Conservation (phyloP, 2,797 vertebrate genomes). For the Hoplostethus mediterraneus region DNA sequence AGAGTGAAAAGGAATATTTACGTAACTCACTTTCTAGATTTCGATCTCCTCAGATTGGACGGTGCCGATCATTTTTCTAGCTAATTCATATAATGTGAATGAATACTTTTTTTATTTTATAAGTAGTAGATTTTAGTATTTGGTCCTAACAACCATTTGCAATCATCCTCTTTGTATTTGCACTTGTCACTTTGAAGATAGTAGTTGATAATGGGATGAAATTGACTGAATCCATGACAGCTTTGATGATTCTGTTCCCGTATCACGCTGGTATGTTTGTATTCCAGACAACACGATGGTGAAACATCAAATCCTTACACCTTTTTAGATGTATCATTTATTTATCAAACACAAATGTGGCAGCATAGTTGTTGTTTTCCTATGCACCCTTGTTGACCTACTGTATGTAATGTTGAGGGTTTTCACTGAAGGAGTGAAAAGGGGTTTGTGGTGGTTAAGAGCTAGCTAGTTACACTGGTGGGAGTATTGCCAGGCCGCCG, state of each 20-base stretch:
- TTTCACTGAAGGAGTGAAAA: not conserved
- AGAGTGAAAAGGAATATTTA: conserved; percentile 64
- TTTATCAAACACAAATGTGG: conserved; percentile 23
- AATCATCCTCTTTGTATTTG: conserved; percentile 55
- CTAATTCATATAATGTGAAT: conserved; percentile 43
- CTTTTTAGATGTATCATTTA: not conserved
- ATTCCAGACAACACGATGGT: not conserved
- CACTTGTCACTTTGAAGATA: conserved; percentile 80
- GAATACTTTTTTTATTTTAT: conserved; percentile 23
- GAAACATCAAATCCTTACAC: conserved; percentile 5
- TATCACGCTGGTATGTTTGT: not conserved
- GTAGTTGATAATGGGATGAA: conserved; percentile 19
- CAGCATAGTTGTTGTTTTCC: not conserved
- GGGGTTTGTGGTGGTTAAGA: not conserved
- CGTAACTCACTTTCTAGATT: conserved; percentile 51
- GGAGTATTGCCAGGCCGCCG: not conserved
- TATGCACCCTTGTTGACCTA: not conserved
- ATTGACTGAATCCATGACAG: conserved; percentile 37
- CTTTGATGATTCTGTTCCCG: conserved; percentile 13
- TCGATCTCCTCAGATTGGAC: conserved; percentile 36
- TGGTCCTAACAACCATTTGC: conserved; percentile 25
- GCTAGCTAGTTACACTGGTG: not conserved
- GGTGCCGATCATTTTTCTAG: conserved; percentile 56
- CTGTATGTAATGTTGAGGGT: not conserved
- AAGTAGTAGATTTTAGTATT: conserved; percentile 54